Evolutionary conservation across 2,113 vertebrate genomes (phyloP).

Genomic region (Chionis minor): DNA sequence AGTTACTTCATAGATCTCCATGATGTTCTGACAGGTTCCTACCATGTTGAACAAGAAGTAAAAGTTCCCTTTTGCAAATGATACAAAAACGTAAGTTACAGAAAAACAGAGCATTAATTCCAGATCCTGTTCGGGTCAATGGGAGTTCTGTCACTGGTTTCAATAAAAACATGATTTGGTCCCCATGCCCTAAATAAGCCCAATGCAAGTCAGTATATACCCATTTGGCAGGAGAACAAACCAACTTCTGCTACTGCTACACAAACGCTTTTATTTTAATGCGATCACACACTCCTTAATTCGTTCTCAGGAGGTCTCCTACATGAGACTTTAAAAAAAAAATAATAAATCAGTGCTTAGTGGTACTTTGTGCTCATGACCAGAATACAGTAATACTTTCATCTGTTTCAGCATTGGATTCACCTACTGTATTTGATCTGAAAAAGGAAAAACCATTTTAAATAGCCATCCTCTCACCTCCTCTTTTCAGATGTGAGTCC

Average conservation of each 20-base stretch:
- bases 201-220: neutral
- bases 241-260: neutral
- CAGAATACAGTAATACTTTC: neutral
- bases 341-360: neutral
- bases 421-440: neutral
- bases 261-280: neutral
- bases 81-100: neutral
- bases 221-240: neutral
- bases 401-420: neutral
- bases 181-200: neutral
- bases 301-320: neutral
- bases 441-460: neutral
- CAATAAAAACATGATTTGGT: neutral
- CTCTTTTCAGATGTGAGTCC: neutral
- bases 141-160: neutral
- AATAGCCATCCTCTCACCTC: neutral
- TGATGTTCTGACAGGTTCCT: neutral
- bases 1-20: neutral
- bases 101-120: neutral
- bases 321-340: neutral
- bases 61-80: neutral
- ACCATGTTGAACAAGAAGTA: neutral
- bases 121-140: neutral
- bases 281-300: neutral
- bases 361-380: neutral